A percentile compares a stretch with the other conserved stretches of the same genome.
These are phyloP conservation scores for Petrocephalus sullivani DNA, from an alignment of 2,797 vertebrate genomes.

Conservation along the genomic window DNA sequence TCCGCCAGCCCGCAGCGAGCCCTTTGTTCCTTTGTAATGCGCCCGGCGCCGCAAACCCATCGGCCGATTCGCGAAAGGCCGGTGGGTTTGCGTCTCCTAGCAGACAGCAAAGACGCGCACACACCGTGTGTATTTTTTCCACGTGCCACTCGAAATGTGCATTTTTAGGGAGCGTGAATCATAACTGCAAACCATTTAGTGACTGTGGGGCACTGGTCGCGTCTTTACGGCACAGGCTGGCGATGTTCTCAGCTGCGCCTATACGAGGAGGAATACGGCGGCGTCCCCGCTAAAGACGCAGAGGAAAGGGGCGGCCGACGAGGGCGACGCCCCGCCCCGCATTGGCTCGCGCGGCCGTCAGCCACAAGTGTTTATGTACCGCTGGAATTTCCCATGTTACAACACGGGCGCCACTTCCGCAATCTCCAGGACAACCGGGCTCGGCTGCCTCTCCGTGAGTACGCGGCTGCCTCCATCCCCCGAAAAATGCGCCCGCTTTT, in stretches of 20 bases:
- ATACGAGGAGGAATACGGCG: not conserved
- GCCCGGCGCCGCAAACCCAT: not conserved
- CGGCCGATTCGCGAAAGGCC: not conserved
- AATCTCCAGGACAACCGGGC: conserved; percentile 51
- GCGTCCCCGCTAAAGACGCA: not conserved
- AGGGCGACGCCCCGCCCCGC: not conserved
- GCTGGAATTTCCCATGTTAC: conserved; percentile 78
- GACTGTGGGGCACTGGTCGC: not conserved
- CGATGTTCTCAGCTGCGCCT: not conserved
- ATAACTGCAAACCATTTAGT: not conserved
- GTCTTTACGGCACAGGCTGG: not conserved
- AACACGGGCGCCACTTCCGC: conserved; percentile 67
- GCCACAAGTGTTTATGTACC: conserved; percentile 65
- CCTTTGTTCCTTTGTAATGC: not conserved
- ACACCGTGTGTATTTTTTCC: not conserved
- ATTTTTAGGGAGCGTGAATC: not conserved
- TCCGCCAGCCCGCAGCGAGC: not conserved
- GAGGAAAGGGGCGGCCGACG: not conserved
- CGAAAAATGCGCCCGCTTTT: not conserved
- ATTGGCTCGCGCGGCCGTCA: conserved; percentile 52
- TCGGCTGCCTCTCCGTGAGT: conserved; percentile 44
- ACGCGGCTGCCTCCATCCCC: conserved; percentile 33
- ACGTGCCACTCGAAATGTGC: not conserved
- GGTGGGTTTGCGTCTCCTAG: not conserved
- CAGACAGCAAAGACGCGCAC: not conserved